phyloP scores from a whole-genome alignment of 2,113 vertebrate species.

The Indri indri region DNA sequence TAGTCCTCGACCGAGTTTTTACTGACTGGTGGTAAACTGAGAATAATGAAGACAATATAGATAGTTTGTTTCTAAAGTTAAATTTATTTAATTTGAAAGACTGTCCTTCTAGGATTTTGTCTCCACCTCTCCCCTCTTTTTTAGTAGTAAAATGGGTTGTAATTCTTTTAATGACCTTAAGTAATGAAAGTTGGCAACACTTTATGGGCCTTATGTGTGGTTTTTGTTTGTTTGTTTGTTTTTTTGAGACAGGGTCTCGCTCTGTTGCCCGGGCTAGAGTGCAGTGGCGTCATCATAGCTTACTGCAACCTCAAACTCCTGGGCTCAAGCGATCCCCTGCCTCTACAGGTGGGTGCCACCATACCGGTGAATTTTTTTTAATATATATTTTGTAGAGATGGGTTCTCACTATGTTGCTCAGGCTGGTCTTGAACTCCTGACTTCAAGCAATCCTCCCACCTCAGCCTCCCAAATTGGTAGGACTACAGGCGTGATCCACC shows the following conservation, averaged over 20 bases:
- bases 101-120: neutral
- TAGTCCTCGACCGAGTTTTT: neutral
- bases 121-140: neutral
- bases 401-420: too few species aligned
- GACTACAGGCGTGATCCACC: too few species aligned
- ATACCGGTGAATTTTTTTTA: too few species aligned
- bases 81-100: conserved; percentile 16
- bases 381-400: too few species aligned
- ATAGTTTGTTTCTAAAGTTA: neutral
- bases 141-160: neutral
- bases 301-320: too few species aligned
- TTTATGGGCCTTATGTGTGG: neutral
- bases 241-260: neutral
- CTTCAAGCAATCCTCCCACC: too few species aligned
- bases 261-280: neutral
- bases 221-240: neutral
- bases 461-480: too few species aligned
- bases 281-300: too few species aligned
- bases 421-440: too few species aligned
- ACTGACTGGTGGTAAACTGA: neutral
- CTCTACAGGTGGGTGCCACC: too few species aligned
- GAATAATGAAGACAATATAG: neutral
- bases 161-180: neutral
- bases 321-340: too few species aligned
- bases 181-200: neutral